phyloP scores from a whole-genome alignment of 2,888 invertebrate genomes.

The Lasioglossum leucozonium region DNA sequence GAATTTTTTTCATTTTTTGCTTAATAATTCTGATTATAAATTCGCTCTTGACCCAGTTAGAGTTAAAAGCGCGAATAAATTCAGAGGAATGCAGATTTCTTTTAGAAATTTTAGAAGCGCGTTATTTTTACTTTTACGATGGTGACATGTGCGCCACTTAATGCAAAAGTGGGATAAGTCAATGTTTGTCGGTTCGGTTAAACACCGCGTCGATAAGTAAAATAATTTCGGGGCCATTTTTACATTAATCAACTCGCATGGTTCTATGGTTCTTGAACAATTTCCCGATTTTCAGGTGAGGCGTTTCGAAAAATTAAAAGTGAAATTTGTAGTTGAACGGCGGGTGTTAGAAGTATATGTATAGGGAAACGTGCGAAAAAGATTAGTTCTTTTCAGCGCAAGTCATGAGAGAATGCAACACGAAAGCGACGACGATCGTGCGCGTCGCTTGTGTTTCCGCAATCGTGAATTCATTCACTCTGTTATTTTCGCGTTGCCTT shows the following conservation, averaged over 20 bases:
- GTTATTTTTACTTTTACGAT: not conserved
- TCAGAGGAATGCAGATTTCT: not conserved
- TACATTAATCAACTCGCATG: too few species aligned
- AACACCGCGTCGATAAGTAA: not conserved
- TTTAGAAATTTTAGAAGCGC: not conserved
- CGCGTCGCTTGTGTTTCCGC: not conserved
- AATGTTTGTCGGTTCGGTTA: too few species aligned
- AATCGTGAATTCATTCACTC: conserved; percentile 8
- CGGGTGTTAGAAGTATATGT: not conserved
- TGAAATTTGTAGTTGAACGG: not conserved
- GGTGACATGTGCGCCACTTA: not conserved
- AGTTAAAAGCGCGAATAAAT: not conserved
- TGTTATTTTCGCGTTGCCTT: conserved; percentile 7
- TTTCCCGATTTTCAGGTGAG: not conserved
- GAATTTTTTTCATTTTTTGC: not conserved
- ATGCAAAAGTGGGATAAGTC: not conserved
- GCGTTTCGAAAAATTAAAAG: not conserved
- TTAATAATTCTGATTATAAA: conserved; percentile 2
- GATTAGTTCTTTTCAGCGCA: not conserved
- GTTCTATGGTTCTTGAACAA: not conserved
- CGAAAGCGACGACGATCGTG: not conserved
- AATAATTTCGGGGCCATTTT: not conserved
- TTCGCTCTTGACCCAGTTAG: not conserved
- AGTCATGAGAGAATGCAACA: not conserved
- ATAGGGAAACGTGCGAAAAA: not conserved